Conservation (phyloP, 2,888 invertebrate species). For the Neoitamus cyanurus region DNA sequence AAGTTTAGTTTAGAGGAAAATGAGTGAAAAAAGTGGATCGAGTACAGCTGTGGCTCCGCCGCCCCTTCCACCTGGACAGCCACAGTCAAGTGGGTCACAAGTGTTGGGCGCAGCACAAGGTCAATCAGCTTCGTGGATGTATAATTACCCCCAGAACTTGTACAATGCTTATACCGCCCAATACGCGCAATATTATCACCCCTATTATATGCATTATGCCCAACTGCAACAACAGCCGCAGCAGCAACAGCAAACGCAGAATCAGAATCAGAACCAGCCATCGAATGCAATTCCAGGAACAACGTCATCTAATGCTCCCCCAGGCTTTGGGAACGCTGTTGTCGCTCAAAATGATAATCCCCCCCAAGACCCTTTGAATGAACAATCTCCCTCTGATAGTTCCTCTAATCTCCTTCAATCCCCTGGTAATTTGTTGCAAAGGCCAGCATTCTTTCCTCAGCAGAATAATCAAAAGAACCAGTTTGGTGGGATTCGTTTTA, state of each 20-base stretch:
- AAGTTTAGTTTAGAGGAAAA: conserved; percentile 45
- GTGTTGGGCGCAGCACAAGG: not conserved
- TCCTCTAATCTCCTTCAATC: conserved; percentile 58
- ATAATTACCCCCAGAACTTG: conserved; percentile 48
- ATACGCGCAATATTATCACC: conserved; percentile 53
- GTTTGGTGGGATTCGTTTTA: conserved; percentile 70
- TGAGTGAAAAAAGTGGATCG: conserved; percentile 52
- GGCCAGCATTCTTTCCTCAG: conserved; percentile 59
- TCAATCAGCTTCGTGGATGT: conserved; percentile 49
- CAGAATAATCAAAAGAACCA: conserved; percentile 58
- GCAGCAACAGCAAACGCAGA: conserved; percentile 57
- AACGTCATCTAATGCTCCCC: conserved; percentile 57
- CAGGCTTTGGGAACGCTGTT: conserved; percentile 67
- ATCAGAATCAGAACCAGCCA: conserved; percentile 57
- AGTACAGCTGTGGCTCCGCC: conserved; percentile 49
- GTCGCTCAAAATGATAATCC: conserved; percentile 56
- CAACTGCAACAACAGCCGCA: conserved; percentile 57
- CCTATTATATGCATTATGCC: conserved; percentile 54
- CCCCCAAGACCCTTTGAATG: conserved; percentile 67
- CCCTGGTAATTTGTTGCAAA: conserved; percentile 60
- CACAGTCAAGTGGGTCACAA: conserved; percentile 40
- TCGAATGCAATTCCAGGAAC: conserved; percentile 60
- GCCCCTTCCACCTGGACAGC: conserved; percentile 15
- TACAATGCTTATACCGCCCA: conserved; percentile 50
- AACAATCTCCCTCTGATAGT: conserved; percentile 67